Base-by-base conservation (phyloP, 2,113 vertebrate genomes). In the Pangasianodon gigas region DNA sequence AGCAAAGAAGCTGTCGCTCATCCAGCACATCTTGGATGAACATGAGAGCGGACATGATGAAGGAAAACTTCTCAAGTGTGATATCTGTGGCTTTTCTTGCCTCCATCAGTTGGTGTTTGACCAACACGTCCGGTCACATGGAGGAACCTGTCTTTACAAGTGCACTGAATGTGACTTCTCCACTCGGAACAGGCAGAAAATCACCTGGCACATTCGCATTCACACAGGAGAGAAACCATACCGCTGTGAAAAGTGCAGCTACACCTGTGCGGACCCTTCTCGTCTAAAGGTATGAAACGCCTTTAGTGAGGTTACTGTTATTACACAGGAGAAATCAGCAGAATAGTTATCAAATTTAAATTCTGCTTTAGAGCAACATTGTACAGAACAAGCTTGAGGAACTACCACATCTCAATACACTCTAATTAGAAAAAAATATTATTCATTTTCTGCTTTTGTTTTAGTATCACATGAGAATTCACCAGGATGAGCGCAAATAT, bases 161-260 rank as follows among this genome's bases (percentile, higher is more conserved):
- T 99, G 98, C 94, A 96, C 96, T 0, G 97, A 99, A 92, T 99
- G 98, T 0, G 91, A 97, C 16, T 99, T 98, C 88, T 97, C 96
- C 58, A 99, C 97, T 67, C 96, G 96, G 89, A 99, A 98, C 95
- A 97, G 96, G 92, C 98, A 99, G 94, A 99, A 99, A 94, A 99
- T 99, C 93, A 99, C 97, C 0, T 99, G 98, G 98, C 98, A 99
- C 92, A 97, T 97, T 88, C 97, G 98, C 54, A 97, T 97, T 84
- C 98, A 99, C 95, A 99, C 98, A 0, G 98, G 98, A 0, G 98
- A 99, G 94, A 99, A 98, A 92, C 98, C 98, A 0, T 99, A 99
- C 95, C 96, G 93, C 91, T 99, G 98, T 86, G 97, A 98, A 82
- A 96, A 96, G 92, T 99, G 98, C 89, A 95, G 94, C 62, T 99